Base-by-base conservation (phyloP, 2,888 invertebrate genomes). In the Lamproptera curius region DNA sequence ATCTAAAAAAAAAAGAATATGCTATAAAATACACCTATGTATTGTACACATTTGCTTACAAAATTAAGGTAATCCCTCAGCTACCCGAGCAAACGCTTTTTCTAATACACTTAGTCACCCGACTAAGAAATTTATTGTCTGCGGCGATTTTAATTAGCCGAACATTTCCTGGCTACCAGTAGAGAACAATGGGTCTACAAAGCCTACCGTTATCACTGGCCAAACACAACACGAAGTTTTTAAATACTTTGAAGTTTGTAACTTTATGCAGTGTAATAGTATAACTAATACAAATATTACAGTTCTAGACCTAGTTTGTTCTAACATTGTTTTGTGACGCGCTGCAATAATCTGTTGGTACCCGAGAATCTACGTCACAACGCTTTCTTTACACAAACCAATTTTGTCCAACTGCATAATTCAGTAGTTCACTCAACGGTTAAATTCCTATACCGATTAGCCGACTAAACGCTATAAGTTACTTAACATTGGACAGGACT, bases 1-100 rank as follows among this genome's bases (percentile, higher is more conserved):
- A 20, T 10, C 9, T 35, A n/a, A 14, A 23, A 4, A 38, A 15
- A 20, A 8, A 13, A 17, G 3, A n/a, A 17, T 33, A 11, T 9
- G 4, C 1, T 15, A 8, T 37, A 10, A 34, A 45, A 42, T 9
- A 11, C 50, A 23, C 41, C 50, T 50, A 15, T 50, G 47, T 14
- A 36, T 23, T 2, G 45, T 43, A 0, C 51, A 53, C 34, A 40
- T 53, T 10, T 53, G 52, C 11, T 16, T 34, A 0, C 44, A 50
- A 28, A 41, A 46, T 20, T 4, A 11, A 1, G 45, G 47, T 11
- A 4, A 16, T 16, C 42, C 50, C 1, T 28, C 42, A 9, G 16
- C 16, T 16, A 6, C 34, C 1, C 50, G 50, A n/a, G 3, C 48
- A 1, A 6, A 14, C 0, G 43, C 31, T 23, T 46, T 43, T 36